These are phyloP conservation scores for Dendronephthya gigantea DNA, from an alignment of 64 coral and sea anemone species.

Conservation along the genomic window DNA sequence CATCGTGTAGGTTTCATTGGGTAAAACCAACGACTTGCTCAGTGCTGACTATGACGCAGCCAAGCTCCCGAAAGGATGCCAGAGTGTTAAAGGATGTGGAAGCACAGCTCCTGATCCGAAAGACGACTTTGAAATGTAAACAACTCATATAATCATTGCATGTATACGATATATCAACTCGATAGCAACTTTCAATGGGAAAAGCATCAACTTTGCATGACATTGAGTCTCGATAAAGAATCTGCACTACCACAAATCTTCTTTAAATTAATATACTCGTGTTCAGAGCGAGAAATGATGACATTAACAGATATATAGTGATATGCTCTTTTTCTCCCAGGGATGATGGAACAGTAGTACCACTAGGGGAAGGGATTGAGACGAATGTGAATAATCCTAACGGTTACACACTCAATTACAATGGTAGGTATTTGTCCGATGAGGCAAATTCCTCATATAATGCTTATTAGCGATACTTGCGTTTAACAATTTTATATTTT, in stretches of 20 bases:
- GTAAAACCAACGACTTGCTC: slow-evolving; percentile 54
- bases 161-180: no score
- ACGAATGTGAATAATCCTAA: slow-evolving; percentile 67
- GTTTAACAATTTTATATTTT: neutral
- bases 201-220: no score
- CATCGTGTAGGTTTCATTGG: slow-evolving; percentile 63
- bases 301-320: neutral
- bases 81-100: slow-evolving; percentile 79
- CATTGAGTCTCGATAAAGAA: no score
- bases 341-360: slow-evolving; percentile 62
- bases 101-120: slow-evolving; percentile 53
- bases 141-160: no score
- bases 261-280: neutral
- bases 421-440: slow-evolving; percentile 34
- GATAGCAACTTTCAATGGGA: no score
- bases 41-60: slow-evolving; percentile 69
- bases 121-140: slow-evolving; percentile 52
- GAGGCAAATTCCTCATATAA: neutral
- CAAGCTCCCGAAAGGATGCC: slow-evolving; percentile 44
- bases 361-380: slow-evolving; percentile 51
- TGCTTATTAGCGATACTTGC: neutral
- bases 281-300: neutral
- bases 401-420: slow-evolving; percentile 91
- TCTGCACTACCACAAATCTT: no score
- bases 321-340: slow-evolving; percentile 30